Evolutionary conservation across 1,140 invertebrate genomes (phyloP), one percentile per base, ranked within the genome.

Genomic region (Philotrypesis tridentata): DNA sequence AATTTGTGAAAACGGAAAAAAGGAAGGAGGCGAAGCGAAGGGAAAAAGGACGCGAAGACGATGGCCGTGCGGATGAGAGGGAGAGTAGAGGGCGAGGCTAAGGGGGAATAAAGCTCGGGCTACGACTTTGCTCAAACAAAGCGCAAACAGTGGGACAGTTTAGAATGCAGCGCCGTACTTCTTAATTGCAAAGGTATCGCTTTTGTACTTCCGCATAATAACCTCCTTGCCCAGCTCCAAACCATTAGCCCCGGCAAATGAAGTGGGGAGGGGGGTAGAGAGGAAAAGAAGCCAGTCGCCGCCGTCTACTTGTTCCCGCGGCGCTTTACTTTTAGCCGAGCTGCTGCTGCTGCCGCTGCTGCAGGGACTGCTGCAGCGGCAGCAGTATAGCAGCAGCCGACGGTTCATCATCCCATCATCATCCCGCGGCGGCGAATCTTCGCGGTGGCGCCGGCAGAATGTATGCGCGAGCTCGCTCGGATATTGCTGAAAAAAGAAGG

Each of bases 151-250:
- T 82, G 80, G 79, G 77, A 75, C 74, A 76, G 84, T 84, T 86
- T 85, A 85, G 84, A 80, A 68, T 84, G 84, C 83, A 84, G 9
- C n/a, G 79, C 79, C 81, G 77, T 86, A 83, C 85, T 86, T 85
- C 85, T 87, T 88, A 87, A 88, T 88, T 88, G 87, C 86, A 75
- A 86, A 86, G 85, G 85, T 88, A 88, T 88, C 85, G 87, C 87
- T 89, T 90, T 90, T 90, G 89, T 90, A 84, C 86, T 87, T 86
- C 25, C 78, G 87, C 86, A 88, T 89, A 90, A 90, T 90, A 90
- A 89, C 84, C 85, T 86, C 71, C 76, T 83, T 84, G 84, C 82
- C 85, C 71, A 63, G 78, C 55, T 77, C 86, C 87, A 76, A 87
- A 86, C 86, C 86, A 89, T 89, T 89, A 87, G 85, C 83, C 84